A percentile compares a stretch with the other conserved stretches of the same genome.
Evolutionary conservation across 2,113 vertebrate species (phyloP).

Genomic region (Atherinomorus stipes): DNA sequence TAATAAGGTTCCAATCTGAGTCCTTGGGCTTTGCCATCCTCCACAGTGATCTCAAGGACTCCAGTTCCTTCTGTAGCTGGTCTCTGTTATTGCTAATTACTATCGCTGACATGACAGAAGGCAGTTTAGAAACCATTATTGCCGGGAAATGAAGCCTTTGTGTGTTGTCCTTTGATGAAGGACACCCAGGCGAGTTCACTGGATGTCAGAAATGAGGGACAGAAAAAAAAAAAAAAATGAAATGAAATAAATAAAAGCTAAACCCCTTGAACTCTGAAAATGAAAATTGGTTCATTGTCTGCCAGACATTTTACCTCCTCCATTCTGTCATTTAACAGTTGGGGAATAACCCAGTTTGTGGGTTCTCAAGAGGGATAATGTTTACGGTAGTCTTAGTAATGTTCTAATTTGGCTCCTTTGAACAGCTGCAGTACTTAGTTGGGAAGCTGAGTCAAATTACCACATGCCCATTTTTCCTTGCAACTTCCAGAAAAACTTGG

Average conservation of each 20-base stretch:
- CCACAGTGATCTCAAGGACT: conserved; percentile 80
- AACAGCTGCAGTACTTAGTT: conserved; percentile 30
- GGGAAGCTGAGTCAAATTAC: conserved; percentile 43
- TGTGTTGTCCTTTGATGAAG: conserved; percentile 67
- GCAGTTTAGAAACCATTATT: conserved; percentile 68
- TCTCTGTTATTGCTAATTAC: conserved; percentile 77
- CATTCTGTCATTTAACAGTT: conserved; percentile 40
- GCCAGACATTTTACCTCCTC: conserved; percentile 24
- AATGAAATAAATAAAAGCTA: background rate
- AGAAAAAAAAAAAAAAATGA: background rate
- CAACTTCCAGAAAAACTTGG: conserved; percentile 17
- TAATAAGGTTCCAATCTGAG: conserved; percentile 80
- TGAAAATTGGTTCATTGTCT: conserved; percentile 38
- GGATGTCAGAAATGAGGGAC: conserved; percentile 45
- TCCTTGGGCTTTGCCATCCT: conserved; percentile 65
- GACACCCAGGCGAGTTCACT: conserved; percentile 52
- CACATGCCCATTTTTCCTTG: conserved; percentile 11
- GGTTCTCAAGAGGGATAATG: conserved; percentile 21
- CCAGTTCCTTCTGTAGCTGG: conserved; percentile 54
- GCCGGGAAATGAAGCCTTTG: conserved; percentile 65
- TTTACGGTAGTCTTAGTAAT: conserved; percentile 22
- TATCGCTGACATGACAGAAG: conserved; percentile 67
- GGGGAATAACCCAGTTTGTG: conserved; percentile 22
- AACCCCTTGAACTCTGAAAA: conserved; percentile 30
- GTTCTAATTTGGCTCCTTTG: conserved; percentile 32